Conservation (phyloP, 2,888 invertebrate species). For the Troides oblongomaculatus region DNA sequence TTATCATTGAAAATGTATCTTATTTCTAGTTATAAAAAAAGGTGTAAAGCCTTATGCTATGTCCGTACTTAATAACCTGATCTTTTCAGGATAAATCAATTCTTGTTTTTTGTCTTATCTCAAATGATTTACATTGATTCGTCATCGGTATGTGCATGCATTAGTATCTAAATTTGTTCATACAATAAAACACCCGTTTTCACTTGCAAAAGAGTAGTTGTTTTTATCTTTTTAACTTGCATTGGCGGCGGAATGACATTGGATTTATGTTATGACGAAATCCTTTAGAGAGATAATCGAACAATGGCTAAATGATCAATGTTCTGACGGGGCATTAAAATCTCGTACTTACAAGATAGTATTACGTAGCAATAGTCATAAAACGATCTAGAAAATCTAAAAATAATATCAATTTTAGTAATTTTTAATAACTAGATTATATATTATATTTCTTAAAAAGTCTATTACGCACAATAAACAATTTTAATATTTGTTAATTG, state of each 20-base stretch:
- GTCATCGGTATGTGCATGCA: neutral
- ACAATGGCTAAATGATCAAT: neutral
- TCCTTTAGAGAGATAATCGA: neutral
- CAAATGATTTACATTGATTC: neutral
- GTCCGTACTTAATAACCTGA: no score
- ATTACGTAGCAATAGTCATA: neutral
- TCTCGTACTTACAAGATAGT: neutral
- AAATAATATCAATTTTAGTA: neutral
- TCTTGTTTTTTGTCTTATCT: neutral
- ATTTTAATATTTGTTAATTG: neutral
- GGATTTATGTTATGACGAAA: neutral
- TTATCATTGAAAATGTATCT: no score
- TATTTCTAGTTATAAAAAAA: no score
- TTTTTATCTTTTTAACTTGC: neutral
- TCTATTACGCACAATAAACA: neutral
- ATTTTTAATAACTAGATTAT: neutral
- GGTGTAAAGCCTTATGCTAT: no score
- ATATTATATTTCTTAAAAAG: neutral
- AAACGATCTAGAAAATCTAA: neutral
- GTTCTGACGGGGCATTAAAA: neutral
- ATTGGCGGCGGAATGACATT: constrained; percentile 20
- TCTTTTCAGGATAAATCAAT: no score
- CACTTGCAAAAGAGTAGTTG: constrained; percentile 22
- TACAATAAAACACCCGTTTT: constrained; percentile 25
- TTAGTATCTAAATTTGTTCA: constrained; percentile 1